Percentiles rank a stretch among this genome's conserved stretches.
Evolutionary conservation across 2,888 invertebrate species (phyloP).

Genomic region (Xestia c-nigrum): DNA sequence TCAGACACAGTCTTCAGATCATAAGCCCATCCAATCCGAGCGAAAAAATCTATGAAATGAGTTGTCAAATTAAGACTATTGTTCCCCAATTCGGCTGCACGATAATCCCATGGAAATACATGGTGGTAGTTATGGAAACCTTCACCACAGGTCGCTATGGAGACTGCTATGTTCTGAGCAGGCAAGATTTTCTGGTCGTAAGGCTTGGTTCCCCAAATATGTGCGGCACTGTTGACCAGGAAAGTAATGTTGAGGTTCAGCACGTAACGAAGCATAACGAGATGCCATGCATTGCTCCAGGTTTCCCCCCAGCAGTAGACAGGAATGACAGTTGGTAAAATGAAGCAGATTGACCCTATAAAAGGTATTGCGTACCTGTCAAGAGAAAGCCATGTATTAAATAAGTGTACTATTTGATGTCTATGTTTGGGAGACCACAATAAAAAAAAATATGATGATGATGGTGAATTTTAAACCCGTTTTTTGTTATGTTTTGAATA

Average conservation of each 20-base stretch:
- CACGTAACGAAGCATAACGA: slow-evolving; percentile 89
- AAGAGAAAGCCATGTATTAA: slow-evolving; percentile 3
- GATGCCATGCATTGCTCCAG: slow-evolving; percentile 81
- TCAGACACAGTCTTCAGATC: slow-evolving; percentile 73
- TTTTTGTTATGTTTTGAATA: too few species aligned
- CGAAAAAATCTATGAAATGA: slow-evolving; percentile 76
- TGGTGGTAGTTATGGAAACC: slow-evolving; percentile 82
- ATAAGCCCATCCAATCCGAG: slow-evolving; percentile 78
- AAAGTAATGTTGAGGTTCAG: slow-evolving; percentile 91
- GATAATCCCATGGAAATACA: slow-evolving; percentile 78
- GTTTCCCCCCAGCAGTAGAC: slow-evolving; percentile 91
- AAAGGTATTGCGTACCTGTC: slow-evolving; percentile 91
- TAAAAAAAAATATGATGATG: not conserved
- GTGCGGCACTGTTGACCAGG: slow-evolving; percentile 92
- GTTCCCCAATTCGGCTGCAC: slow-evolving; percentile 78
- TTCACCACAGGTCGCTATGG: slow-evolving; percentile 73
- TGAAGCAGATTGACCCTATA: slow-evolving; percentile 89
- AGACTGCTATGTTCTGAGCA: slow-evolving; percentile 67
- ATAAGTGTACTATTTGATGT: not conserved
- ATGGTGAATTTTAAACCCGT: too few species aligned
- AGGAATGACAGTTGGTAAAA: slow-evolving; percentile 90
- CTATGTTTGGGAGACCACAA: not conserved
- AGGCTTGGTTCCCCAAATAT: slow-evolving; percentile 86
- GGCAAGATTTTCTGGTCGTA: slow-evolving; percentile 81
- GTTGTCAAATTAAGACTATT: slow-evolving; percentile 74